Evolutionary conservation across 64 coral and sea anemone genomes (phyloP).

Genomic region (Porites australiensis): DNA sequence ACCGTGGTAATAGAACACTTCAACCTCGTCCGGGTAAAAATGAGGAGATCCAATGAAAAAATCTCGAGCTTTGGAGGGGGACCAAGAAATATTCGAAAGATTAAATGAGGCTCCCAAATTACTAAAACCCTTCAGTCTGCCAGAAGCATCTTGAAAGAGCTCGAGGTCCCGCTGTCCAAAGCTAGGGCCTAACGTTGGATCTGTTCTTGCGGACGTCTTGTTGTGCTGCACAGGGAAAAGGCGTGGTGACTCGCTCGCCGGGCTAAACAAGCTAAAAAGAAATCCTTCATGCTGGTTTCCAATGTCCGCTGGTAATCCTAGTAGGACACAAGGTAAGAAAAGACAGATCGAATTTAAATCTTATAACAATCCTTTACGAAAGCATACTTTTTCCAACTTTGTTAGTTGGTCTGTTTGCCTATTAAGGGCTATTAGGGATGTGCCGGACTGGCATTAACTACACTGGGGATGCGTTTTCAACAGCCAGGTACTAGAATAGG

Average conservation of each 20-base stretch:
- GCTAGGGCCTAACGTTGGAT: constrained; percentile 43
- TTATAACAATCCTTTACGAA: too few species aligned
- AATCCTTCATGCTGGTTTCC: constrained; percentile 44
- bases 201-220: neutral
- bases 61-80: neutral
- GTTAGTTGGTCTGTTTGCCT: too few species aligned
- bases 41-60: constrained; percentile 25
- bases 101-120: constrained; percentile 11
- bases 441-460: too few species aligned
- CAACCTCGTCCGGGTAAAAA: constrained; percentile 54
- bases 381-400: too few species aligned
- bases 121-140: constrained; percentile 18
- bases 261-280: constrained; percentile 42
- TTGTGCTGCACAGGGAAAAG: constrained; percentile 19
- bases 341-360: neutral
- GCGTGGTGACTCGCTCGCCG: neutral
- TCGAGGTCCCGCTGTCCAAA: constrained; percentile 52
- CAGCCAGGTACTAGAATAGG: too few species aligned
- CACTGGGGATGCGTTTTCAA: too few species aligned
- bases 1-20: constrained; percentile 64
- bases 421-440: too few species aligned
- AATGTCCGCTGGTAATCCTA: neutral
- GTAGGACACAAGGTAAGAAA: neutral
- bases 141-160: constrained; percentile 7
- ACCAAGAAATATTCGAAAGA: neutral